Percentiles rank a stretch among this genome's conserved stretches.
Conservation (phyloP, 2,888 invertebrate species). For the Acleris sparsana region DNA sequence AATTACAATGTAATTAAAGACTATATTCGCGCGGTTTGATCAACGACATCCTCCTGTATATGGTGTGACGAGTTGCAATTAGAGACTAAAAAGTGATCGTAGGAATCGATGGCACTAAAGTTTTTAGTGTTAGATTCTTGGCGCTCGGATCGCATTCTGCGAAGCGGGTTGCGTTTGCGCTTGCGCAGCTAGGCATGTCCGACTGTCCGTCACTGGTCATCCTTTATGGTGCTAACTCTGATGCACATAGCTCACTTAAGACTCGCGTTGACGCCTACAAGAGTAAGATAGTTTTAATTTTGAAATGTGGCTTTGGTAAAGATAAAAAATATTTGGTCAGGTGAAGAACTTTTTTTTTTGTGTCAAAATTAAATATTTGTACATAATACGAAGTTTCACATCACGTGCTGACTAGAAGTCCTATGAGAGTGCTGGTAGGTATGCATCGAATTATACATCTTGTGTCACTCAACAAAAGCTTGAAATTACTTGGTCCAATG, state of each 20-base stretch:
- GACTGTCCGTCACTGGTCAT: conserved; percentile 8
- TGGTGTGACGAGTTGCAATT: conserved; percentile 57
- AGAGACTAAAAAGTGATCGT: conserved; percentile 62
- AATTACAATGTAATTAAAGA: conserved; percentile 69
- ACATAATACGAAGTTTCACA: too few species aligned
- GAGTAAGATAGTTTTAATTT: too few species aligned
- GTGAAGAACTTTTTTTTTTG: too few species aligned
- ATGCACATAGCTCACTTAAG: conserved; percentile 31
- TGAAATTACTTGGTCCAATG: too few species aligned
- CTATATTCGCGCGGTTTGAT: conserved; percentile 61
- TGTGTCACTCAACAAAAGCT: too few species aligned
- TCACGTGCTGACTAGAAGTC: too few species aligned
- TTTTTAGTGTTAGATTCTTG: conserved; percentile 62
- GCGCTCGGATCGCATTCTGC: conserved; percentile 54
- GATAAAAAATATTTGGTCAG: too few species aligned
- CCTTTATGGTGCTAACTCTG: conserved; percentile 23
- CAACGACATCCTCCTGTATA: conserved; percentile 59
- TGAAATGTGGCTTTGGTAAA: too few species aligned
- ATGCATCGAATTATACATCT: too few species aligned
- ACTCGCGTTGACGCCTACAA: too few species aligned
- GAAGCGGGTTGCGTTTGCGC: conserved; percentile 57
- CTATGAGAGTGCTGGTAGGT: too few species aligned
- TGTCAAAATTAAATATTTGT: too few species aligned
- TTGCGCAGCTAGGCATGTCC: background rate
- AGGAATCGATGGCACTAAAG: conserved; percentile 59